Evolutionary conservation across 2,888 invertebrate species (phyloP), one percentile per base, ranked within the genome.

Genomic region (Bruchidius siliquastri): DNA sequence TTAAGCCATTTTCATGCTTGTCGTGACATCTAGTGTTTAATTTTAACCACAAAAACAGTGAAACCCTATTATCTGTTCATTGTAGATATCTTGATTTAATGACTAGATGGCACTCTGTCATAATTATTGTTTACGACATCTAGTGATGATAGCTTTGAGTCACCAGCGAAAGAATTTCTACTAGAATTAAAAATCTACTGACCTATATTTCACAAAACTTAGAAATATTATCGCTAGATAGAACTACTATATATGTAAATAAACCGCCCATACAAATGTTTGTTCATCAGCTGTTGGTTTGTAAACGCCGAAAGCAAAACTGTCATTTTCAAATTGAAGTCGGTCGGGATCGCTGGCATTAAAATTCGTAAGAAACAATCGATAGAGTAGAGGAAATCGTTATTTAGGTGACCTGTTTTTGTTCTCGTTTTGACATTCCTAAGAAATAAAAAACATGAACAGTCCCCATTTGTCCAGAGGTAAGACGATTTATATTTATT

Each of bases 391-490:
- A 72, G 49, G 20, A 71, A 73, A 78, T 77, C 70, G 49, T 4
- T 49, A 49, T 49, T 49, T 49, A 49, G 49, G 49, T 49, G 49
- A 49, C 49, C 13, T 20, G n/a, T 20, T 49, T 49, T 49, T 49
- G 69, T 8, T 10, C 10, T n/a, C 4, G 18, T 20, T 10, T 21
- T 68, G 8, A 21, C 68, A 68, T 22, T 22, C 68, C 68, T 8
- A 32, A 67, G 49, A 22, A 22, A 30, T 21, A 21, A 68, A 68
- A 67, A 79, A 73, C 70, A 81, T 81, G 81, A 81, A 80, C 70
- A 77, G 79, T 20, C 74, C 78, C 2, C 81, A 81, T 79, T 76
- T 81, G 32, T 73, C 79, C 20, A 79, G 77, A 78, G 81, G 81
- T 80, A 75, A 76, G 79, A 74, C 20, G 20, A 70, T 49, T 49